Evolutionary conservation across 2,888 invertebrate species (phyloP).

Genomic region (Entomobrya multifasciata): DNA sequence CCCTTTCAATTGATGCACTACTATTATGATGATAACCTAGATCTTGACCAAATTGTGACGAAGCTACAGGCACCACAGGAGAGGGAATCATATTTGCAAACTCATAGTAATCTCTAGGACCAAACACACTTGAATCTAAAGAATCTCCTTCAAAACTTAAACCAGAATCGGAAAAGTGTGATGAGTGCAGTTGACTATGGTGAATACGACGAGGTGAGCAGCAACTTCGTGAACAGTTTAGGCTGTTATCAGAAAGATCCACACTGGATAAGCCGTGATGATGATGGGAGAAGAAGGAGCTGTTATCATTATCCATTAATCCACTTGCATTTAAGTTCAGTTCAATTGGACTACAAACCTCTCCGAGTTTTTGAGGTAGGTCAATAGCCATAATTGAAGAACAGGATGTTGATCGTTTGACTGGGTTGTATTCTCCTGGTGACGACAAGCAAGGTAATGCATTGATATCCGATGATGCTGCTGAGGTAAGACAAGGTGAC

Average conservation of each 20-base stretch:
- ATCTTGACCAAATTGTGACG: no score
- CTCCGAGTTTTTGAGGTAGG: slow-evolving; percentile 28
- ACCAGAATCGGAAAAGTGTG: slow-evolving; percentile 30
- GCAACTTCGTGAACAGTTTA: slow-evolving; percentile 36
- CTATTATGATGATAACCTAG: background rate
- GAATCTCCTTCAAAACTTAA: slow-evolving; percentile 18
- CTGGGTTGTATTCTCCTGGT: background rate
- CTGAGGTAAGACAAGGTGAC: slow-evolving; percentile 35
- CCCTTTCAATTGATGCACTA: slow-evolving; percentile 9
- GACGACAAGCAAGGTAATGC: background rate
- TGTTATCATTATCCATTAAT: background rate
- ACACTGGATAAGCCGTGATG: background rate
- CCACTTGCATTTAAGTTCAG: slow-evolving; percentile 30
- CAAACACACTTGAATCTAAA: no score
- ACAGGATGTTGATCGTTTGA: slow-evolving; percentile 49
- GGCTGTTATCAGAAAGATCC: slow-evolving; percentile 3
- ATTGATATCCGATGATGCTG: background rate
- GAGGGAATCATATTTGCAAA: slow-evolving; percentile 26
- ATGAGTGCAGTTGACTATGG: slow-evolving; percentile 6
- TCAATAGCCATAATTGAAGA: slow-evolving; percentile 57
- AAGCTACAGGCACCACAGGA: slow-evolving; percentile 16
- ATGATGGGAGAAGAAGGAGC: background rate
- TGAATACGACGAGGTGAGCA: background rate
- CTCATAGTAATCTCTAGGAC: no score
- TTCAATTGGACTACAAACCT: slow-evolving; percentile 35